A percentile compares a stretch with the other conserved stretches of the same genome.
Evolutionary conservation across 53 echinoderm and acorn worm genomes (phyloP).

Genomic region (Hippasteria phrygiana): DNA sequence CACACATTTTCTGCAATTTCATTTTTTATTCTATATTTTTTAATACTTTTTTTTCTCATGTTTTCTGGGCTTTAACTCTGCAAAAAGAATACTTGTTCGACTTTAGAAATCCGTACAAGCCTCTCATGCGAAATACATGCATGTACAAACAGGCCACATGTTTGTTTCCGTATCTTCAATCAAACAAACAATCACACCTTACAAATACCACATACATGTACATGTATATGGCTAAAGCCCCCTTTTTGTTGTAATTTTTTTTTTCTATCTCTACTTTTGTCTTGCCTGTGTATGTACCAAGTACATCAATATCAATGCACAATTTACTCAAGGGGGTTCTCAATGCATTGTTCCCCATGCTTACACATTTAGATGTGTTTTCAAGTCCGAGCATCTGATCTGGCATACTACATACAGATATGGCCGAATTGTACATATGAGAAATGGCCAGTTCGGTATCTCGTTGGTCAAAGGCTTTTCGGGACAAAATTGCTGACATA

Average conservation of each 20-base stretch:
- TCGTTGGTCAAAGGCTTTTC: too few species aligned
- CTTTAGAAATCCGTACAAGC: neutral
- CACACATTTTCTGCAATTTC: constrained; percentile 42
- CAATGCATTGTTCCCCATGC: too few species aligned
- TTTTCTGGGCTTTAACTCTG: constrained; percentile 10
- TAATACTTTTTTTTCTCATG: neutral
- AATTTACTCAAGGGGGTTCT: too few species aligned
- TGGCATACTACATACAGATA: too few species aligned
- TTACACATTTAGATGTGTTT: too few species aligned
- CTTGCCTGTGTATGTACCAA: constrained; percentile 7
- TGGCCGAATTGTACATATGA: too few species aligned
- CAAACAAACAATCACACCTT: neutral
- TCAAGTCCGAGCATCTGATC: too few species aligned
- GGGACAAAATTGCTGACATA: too few species aligned
- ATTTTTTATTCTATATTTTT: constrained; percentile 22
- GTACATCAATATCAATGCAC: neutral
- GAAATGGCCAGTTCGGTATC: too few species aligned
- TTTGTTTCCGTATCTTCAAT: neutral
- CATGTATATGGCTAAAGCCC: constrained; percentile 8
- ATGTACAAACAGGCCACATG: neutral
- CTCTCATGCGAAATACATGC: neutral
- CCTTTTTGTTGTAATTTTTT: neutral
- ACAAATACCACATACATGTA: neutral
- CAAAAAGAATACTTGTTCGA: neutral
- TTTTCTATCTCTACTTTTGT: neutral